Evolutionary conservation across 2,888 invertebrate species (phyloP).

Genomic region (Boloria euphrosyne): DNA sequence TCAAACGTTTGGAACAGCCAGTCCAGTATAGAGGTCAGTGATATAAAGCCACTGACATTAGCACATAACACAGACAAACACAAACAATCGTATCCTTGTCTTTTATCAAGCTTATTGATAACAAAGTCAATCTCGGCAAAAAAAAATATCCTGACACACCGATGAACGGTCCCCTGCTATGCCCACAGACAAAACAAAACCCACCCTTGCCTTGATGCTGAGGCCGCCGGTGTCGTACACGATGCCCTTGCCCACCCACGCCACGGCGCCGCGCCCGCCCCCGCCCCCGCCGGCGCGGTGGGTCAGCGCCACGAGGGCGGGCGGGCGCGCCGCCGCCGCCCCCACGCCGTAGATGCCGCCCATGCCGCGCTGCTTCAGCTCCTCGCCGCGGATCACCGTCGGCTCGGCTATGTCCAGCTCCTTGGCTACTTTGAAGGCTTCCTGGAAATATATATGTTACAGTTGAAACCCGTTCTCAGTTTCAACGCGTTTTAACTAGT

Average conservation of each 20-base stretch:
- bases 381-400: conserved; percentile 89
- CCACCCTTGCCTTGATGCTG: conserved; percentile 93
- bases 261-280: conserved; percentile 84
- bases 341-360: conserved; percentile 95
- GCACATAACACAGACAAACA: too few species aligned
- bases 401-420: conserved; percentile 85
- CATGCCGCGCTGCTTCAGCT: conserved; percentile 88
- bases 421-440: conserved; percentile 85
- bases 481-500: too few species aligned
- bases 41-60: too few species aligned
- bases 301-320: conserved; percentile 85
- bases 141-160: too few species aligned
- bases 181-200: conserved; percentile 26
- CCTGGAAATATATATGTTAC: conserved; percentile 76
- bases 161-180: too few species aligned
- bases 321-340: conserved; percentile 75
- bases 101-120: too few species aligned
- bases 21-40: too few species aligned
- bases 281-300: conserved; percentile 82
- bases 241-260: conserved; percentile 97
- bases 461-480: too few species aligned
- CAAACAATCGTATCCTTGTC: too few species aligned
- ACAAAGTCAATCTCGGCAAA: too few species aligned
- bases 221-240: conserved; percentile 97
- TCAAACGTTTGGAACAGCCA: too few species aligned